Percentiles rank a stretch among this genome's conserved stretches.
phyloP scores from a whole-genome alignment of 1,140 invertebrate genomes.

The Pseudomyrmex gracilis region DNA sequence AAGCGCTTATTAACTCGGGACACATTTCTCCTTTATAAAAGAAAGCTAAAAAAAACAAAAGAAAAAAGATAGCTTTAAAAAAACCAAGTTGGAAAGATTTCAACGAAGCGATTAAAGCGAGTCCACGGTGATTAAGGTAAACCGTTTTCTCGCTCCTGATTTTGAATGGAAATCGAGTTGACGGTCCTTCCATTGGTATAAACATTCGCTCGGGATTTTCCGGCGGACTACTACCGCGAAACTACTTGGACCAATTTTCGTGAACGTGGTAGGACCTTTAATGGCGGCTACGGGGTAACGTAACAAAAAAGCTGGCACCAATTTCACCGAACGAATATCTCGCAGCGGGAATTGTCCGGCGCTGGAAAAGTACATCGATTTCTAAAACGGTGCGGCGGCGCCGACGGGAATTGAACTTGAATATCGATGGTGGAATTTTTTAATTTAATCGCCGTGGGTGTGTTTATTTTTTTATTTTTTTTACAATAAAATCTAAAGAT shows the following conservation, averaged over 20 bases:
- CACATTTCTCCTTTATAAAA: not conserved
- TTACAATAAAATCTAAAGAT: too few species aligned
- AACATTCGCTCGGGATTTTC: constrained; percentile 47
- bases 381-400: not conserved
- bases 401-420: not conserved
- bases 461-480: not conserved
- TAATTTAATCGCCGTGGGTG: constrained; percentile 22
- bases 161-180: constrained; percentile 40
- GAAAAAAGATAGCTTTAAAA: too few species aligned
- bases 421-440: constrained; percentile 21
- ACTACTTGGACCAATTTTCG: constrained; percentile 56
- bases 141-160: constrained; percentile 35
- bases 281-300: constrained; percentile 27
- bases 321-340: constrained; percentile 58
- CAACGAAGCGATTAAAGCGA: constrained; percentile 44
- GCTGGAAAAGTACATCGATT: constrained; percentile 47
- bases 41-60: too few species aligned
- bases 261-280: constrained; percentile 53
- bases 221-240: constrained; percentile 25
- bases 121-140: constrained; percentile 44
- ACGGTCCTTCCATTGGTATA: constrained; percentile 33
- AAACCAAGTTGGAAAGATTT: constrained; percentile 13
- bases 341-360: constrained; percentile 39
- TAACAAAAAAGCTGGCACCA: constrained; percentile 45
- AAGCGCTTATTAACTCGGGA: constrained; percentile 1